Evolutionary conservation across 2,888 invertebrate genomes (phyloP).

Genomic region (Diaperis boleti): DNA sequence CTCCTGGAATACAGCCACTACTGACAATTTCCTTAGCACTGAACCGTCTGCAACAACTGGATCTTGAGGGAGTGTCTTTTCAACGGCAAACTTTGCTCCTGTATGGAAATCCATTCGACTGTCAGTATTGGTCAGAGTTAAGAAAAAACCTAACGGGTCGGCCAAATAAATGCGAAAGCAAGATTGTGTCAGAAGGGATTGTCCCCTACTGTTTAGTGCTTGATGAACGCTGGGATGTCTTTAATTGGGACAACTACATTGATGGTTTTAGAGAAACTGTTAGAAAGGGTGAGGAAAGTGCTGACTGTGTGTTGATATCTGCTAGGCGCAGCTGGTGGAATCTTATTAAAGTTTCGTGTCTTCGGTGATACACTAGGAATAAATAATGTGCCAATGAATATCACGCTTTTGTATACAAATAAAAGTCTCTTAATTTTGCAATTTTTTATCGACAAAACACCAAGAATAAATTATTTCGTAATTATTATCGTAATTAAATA

Average conservation of each 20-base stretch:
- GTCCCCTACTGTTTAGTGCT: background rate
- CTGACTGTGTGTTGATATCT: background rate
- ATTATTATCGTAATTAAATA: no score
- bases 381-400: no score
- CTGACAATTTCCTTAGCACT: background rate
- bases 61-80: background rate
- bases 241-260: background rate
- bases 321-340: no score
- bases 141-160: background rate
- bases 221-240: background rate
- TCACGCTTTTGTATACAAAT: no score
- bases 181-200: background rate
- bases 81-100: background rate
- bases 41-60: background rate
- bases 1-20: background rate
- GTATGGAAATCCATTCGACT: conserved; percentile 24
- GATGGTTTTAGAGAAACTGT: background rate
- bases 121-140: background rate
- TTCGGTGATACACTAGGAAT: no score
- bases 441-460: no score
- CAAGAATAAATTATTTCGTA: no score
- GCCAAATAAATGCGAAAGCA: background rate
- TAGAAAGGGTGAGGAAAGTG: background rate
- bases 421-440: no score
- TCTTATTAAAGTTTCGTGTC: no score